Percentiles rank a stretch among this genome's conserved stretches.
Evolutionary conservation across 2,797 vertebrate species (phyloP).

Genomic region (Cryptoprocta ferox): DNA sequence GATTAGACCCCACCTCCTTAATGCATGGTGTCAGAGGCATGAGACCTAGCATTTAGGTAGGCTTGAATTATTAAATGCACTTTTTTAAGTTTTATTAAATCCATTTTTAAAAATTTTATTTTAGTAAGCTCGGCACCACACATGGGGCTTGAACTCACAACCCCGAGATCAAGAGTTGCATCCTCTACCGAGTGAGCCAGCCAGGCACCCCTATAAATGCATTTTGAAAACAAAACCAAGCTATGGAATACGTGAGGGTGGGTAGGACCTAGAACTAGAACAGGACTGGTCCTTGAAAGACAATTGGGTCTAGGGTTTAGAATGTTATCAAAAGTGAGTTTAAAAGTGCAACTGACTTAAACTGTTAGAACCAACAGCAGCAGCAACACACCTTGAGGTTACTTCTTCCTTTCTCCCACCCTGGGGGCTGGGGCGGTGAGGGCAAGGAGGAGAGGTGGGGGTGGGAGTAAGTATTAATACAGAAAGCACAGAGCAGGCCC

Average conservation of each 20-base stretch:
- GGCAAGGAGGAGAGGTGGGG: not conserved
- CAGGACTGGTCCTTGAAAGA: not conserved
- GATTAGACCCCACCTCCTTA: not conserved
- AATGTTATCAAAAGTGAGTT: constrained; percentile 4
- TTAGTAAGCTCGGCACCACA: not conserved
- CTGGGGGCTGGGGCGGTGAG: not conserved
- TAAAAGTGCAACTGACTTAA: not conserved
- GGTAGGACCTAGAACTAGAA: not conserved
- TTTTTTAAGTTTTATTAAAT: not conserved
- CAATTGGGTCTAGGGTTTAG: not conserved
- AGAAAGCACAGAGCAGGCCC: not conserved
- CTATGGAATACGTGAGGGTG: not conserved
- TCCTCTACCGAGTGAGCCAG: not conserved
- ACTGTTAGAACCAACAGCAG: not conserved
- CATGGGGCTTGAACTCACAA: not conserved
- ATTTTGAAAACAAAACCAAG: not conserved
- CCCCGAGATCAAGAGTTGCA: not conserved
- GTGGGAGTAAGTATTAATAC: not conserved
- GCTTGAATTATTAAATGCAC: not conserved
- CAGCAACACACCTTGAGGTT: not conserved
- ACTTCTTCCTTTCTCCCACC: not conserved
- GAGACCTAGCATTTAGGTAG: not conserved
- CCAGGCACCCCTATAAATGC: not conserved
- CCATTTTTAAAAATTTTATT: not conserved
- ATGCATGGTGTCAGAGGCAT: not conserved